A percentile compares a stretch with the other conserved stretches of the same genome.
Evolutionary conservation across 2,113 vertebrate species (phyloP).

Genomic region (Pluvialis apricaria): DNA sequence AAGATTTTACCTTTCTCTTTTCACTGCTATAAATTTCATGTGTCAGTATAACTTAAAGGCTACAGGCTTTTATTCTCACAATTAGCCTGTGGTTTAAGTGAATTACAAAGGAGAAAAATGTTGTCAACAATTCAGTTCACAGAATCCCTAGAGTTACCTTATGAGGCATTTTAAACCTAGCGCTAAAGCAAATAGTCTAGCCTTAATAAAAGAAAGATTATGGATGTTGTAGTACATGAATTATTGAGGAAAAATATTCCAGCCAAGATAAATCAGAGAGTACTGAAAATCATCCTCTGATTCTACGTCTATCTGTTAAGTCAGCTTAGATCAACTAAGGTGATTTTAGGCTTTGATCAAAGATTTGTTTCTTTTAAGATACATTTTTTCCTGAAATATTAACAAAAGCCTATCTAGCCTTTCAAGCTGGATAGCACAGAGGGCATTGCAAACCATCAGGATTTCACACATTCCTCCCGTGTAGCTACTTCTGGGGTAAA

Average conservation of each 20-base stretch:
- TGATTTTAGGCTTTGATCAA: slow-evolving; percentile 23
- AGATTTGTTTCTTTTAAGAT: neutral
- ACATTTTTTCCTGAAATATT: neutral
- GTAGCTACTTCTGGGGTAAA: neutral
- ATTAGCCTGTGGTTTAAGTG: neutral
- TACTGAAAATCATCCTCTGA: neutral
- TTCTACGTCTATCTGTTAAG: neutral
- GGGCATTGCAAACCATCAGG: neutral
- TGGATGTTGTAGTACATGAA: neutral
- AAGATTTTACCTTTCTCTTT: neutral
- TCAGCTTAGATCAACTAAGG: neutral
- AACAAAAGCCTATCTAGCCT: neutral
- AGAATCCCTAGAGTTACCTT: neutral
- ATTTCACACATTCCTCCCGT: neutral
- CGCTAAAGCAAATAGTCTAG: neutral
- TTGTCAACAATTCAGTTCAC: neutral
- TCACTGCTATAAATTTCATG: neutral
- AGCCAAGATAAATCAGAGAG: neutral
- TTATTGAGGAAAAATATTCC: neutral
- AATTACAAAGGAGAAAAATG: neutral
- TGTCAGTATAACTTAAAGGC: neutral
- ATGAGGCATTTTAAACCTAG: neutral
- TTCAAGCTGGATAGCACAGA: neutral
- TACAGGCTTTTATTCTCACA: neutral
- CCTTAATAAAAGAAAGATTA: slow-evolving; percentile 28